Evolutionary conservation across 1,140 invertebrate genomes (phyloP).

Genomic region (Ericerus pela): DNA sequence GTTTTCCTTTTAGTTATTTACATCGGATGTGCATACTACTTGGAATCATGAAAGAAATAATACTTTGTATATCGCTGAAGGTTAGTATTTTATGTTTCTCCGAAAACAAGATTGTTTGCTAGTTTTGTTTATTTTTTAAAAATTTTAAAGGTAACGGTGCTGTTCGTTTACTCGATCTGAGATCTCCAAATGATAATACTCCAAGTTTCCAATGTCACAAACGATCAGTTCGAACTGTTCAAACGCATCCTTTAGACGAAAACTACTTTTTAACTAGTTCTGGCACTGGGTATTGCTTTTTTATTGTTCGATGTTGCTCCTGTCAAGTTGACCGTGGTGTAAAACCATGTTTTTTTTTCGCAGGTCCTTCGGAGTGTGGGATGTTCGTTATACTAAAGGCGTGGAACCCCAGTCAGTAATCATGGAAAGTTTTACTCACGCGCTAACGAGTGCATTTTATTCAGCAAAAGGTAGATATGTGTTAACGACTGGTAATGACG

Average conservation of each 20-base stretch:
- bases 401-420: slow-evolving; percentile 10
- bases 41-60: slow-evolving; percentile 22
- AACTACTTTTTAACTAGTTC: slow-evolving; percentile 22
- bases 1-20: slow-evolving; percentile 20
- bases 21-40: slow-evolving; percentile 19
- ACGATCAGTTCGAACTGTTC: slow-evolving; percentile 22
- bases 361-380: slow-evolving; percentile 17
- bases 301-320: slow-evolving; percentile 2
- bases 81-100: slow-evolving; percentile 13
- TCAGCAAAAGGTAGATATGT: slow-evolving; percentile 22
- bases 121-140: not conserved
- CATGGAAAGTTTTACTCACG: slow-evolving; percentile 9
- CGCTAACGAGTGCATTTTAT: slow-evolving; percentile 24
- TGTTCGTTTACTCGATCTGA: slow-evolving; percentile 18
- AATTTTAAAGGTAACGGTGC: slow-evolving; percentile 19
- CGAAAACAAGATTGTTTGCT: not conserved
- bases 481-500: slow-evolving; percentile 23
- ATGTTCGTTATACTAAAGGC: slow-evolving; percentile 11
- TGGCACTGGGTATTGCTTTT: slow-evolving; percentile 17
- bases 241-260: slow-evolving; percentile 18
- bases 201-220: slow-evolving; percentile 17
- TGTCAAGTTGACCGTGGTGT: not conserved
- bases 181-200: not conserved
- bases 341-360: slow-evolving; percentile 1
- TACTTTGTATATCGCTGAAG: slow-evolving; percentile 19